Percentiles rank a stretch among this genome's conserved stretches.
These are phyloP conservation scores for Agrilus planipennis DNA, from an alignment of 1,140 invertebrate genomes.

Conservation along the genomic window DNA sequence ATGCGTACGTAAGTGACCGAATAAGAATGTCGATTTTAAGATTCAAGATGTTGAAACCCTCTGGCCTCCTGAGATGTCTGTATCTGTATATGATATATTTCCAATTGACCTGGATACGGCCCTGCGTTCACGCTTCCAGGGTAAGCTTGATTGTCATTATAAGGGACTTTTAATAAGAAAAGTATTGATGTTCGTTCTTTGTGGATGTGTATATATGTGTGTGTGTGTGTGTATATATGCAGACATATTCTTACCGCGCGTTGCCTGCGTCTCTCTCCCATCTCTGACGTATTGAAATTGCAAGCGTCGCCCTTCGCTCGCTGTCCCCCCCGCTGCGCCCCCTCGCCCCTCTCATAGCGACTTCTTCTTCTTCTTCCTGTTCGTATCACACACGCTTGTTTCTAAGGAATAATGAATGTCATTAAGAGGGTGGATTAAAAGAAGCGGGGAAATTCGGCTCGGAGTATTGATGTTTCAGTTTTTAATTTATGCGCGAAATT, in stretches of 20 bases:
- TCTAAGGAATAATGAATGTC: conserved; percentile 18
- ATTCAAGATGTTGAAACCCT: too few relatives aligned
- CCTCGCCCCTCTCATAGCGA: conserved; percentile 4
- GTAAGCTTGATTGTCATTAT: conserved; percentile 35
- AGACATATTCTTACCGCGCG: conserved; percentile 29
- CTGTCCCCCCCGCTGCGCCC: conserved; percentile 8
- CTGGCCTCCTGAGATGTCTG: too few relatives aligned
- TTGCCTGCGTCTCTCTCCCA: conserved; percentile 11
- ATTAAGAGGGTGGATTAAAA: conserved; percentile 24
- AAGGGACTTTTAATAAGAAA: conserved; percentile 36
- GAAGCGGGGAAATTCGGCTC: conserved; percentile 25
- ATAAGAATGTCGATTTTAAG: too few relatives aligned
- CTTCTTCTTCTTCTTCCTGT: conserved; percentile 7
- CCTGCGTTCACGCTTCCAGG: conserved; percentile 21
- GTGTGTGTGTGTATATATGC: too few relatives aligned
- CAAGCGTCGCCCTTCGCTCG: conserved; percentile 9
- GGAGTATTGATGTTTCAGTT: conserved; percentile 30
- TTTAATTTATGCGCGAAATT: conserved; percentile 28
- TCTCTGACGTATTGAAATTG: too few relatives aligned
- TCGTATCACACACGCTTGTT: conserved; percentile 16
- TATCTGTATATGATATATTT: too few relatives aligned
- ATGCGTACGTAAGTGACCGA: too few relatives aligned
- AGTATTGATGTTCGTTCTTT: conserved; percentile 37
- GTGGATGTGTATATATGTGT: too few relatives aligned
- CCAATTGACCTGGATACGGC: too few relatives aligned